These are phyloP conservation scores for Chaenodraco wilsoni DNA, from an alignment of 2,797 vertebrate genomes.

Conservation along the genomic window DNA sequence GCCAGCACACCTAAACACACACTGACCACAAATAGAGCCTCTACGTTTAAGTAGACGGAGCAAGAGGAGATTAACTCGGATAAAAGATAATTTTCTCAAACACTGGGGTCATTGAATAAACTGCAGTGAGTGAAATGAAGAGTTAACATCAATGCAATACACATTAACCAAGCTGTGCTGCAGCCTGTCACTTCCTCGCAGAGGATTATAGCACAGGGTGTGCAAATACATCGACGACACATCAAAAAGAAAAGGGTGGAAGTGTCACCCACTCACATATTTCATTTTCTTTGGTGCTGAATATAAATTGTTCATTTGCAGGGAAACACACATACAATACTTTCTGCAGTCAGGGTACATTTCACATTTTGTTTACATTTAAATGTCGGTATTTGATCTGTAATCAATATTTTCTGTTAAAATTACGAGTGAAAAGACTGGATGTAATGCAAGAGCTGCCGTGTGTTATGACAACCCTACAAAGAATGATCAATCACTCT, in stretches of 20 bases:
- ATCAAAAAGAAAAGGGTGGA: not conserved
- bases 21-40: conserved; percentile 56
- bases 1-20: conserved; percentile 52
- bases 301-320: not conserved
- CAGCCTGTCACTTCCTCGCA: not conserved
- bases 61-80: conserved; percentile 53
- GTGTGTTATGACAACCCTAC: not conserved
- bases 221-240: not conserved
- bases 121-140: conserved; percentile 2
- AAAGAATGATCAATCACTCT: not conserved
- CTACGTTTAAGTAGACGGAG: conserved; percentile 68
- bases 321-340: not conserved
- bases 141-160: conserved; percentile 16
- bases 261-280: not conserved
- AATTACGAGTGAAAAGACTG: not conserved
- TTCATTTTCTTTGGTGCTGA: conserved; percentile 12
- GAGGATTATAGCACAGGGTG: not conserved
- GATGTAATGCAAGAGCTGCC: too few species aligned
- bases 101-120: conserved; percentile 16
- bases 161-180: not conserved
- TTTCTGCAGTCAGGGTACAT: not conserved
- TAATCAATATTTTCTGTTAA: not conserved
- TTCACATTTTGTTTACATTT: not conserved
- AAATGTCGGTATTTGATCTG: not conserved
- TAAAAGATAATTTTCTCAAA: conserved; percentile 57